These are phyloP conservation scores for Eupeodes latifasciatus DNA, from an alignment of 2,888 invertebrate genomes.

Conservation along the genomic window DNA sequence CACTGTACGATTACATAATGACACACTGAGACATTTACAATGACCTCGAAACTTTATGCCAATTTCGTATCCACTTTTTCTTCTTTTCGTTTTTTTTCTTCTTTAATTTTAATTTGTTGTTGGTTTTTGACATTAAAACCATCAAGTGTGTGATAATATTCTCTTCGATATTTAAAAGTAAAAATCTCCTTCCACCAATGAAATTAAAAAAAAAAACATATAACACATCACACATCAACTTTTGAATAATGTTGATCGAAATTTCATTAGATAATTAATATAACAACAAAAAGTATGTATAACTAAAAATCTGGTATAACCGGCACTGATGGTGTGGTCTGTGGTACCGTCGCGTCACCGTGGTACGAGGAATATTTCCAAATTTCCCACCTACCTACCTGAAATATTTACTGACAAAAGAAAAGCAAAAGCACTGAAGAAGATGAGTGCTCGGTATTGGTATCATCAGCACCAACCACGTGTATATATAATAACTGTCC, in stretches of 20 bases:
- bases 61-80: constrained; percentile 51
- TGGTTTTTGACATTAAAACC: background rate
- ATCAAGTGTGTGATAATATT: constrained; percentile 20
- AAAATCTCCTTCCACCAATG: constrained; percentile 9
- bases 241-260: constrained; percentile 56
- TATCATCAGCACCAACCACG: constrained; percentile 40
- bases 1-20: constrained; percentile 26
- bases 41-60: constrained; percentile 74
- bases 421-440: constrained; percentile 7
- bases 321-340: constrained; percentile 30
- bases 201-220: background rate
- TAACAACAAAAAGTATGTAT: constrained; percentile 60
- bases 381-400: constrained; percentile 41
- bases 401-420: constrained; percentile 21
- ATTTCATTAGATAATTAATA: constrained; percentile 74
- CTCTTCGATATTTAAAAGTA: background rate
- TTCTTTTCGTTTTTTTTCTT: background rate
- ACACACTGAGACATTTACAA: constrained; percentile 51
- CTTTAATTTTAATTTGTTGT: background rate
- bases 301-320: constrained; percentile 67
- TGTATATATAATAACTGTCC: constrained; percentile 72
- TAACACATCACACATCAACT: background rate
- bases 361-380: constrained; percentile 65
- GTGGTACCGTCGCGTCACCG: too few relatives aligned
- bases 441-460: constrained; percentile 48